Evolutionary conservation across 2,797 vertebrate genomes (phyloP), one percentile per base, ranked within the genome.

Genomic region (Ambastaia sidthimunki): DNA sequence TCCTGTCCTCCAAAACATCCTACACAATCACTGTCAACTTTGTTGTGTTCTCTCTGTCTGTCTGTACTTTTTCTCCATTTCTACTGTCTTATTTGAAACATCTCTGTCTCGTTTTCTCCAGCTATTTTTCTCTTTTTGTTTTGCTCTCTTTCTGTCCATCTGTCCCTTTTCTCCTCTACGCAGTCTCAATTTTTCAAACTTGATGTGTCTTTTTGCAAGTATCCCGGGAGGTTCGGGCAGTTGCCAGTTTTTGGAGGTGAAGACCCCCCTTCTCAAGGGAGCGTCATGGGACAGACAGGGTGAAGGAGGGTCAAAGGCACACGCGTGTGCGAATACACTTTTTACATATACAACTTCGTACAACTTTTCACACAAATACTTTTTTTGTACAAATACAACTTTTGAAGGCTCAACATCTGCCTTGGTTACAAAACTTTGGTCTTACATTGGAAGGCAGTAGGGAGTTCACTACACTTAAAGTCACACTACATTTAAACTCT

Each of bases 301-400:
- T 86, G 80, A 85, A 82, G 69, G 76, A 62, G 63, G 72, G 80
- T 83, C 82, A 80, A 80, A 81, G 72, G 12, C 60, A 55, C 67
- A 69, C 69, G 75, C 52, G 41, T 23, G 60, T 21, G 4, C 69
- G 48, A 13, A 72, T 15, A 23, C 19, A 79, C 54, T 55, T 4
- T 28, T 28, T 5, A 37, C 31, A 31, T 4, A 31, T 4, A 31
- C 31, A 31, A n/a, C n/a, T n/a, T n/a, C n/a, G n/a, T n/a, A n/a
- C n/a, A n/a, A n/a, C n/a, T n/a, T n/a, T n/a, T n/a, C 31, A 31
- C 31, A 31, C 31, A 31, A 31, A 31, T n/a, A n/a, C n/a, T n/a
- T n/a, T n/a, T n/a, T n/a, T n/a, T n/a, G n/a, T n/a, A n/a, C n/a
- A n/a, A n/a, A n/a, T n/a, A n/a, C n/a, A 28, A 28, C 28, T 28